Evolutionary conservation across 2,797 vertebrate genomes (phyloP), one percentile per base, ranked within the genome.

Genomic region (Poeciliopsis presidionis): DNA sequence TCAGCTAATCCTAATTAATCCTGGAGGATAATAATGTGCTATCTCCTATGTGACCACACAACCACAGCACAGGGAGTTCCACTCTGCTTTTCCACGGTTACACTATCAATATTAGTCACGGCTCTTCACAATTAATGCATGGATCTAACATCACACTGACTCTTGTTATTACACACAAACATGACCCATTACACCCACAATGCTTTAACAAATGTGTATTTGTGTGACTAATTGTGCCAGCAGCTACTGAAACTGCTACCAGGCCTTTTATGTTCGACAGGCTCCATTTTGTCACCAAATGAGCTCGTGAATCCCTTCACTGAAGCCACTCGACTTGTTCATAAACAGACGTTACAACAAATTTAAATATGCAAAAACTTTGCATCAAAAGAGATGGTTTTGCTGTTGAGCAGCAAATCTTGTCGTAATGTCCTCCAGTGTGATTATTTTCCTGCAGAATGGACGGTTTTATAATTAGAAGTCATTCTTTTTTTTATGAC

Each of bases 1-100:
- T 59, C 82, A 53, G 76, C 67, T 88, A 79, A 92, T 87, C 82
- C 84, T 87, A 91, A 93, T 91, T 87, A 93, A 87, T 91, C 86
- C 91, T 89, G 76, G 16, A 82, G 85, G 79, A 86, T 87, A 89
- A 90, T 88, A 83, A 65, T 36, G 75, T 81, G 79, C 80, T 39
- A 77, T 80, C 79, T 83, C 76, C 77, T 72, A 25, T 74, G 79
- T 84, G 87, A 77, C 81, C 25, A 16, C 73, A 78, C 41, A 61
- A n/a, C 67, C 80, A 75, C n/a, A 82, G 74, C 77, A 2, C 55
- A 13, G 82, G 81, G 82, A 85, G 74, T 45, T 72, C 8, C 22
- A 28, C 13, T 39, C 9, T 51, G 74, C 59, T 59, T 63, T 73
- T 83, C 74, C 51, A 85, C 63, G 55, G 28, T 78, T 61, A 51